Conservation (phyloP, 2,797 vertebrate genomes). For the Platyrinchus mystaceus region DNA sequence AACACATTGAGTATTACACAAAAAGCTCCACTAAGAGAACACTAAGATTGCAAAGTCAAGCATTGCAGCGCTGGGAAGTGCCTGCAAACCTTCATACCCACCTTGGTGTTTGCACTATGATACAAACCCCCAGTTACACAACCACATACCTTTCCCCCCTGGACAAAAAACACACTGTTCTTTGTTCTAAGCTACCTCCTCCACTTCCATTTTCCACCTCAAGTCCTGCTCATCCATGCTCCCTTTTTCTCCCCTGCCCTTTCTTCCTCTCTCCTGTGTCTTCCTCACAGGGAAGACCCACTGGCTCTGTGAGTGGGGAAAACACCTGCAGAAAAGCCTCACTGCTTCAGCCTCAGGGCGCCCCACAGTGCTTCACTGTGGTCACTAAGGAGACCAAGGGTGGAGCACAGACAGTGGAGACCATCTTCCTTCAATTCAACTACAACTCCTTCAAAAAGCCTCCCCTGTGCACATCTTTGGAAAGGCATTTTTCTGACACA, state of each 20-base stretch:
- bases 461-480: neutral
- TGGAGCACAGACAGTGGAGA: neutral
- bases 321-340: neutral
- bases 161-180: neutral
- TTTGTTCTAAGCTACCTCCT: slow-evolving; percentile 5
- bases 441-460: neutral
- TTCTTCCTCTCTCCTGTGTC: neutral
- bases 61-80: neutral
- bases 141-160: neutral
- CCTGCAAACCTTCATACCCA: slow-evolving; percentile 12
- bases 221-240: neutral
- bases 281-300: neutral
- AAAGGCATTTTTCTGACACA: neutral
- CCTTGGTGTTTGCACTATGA: neutral
- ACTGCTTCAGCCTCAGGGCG: neutral
- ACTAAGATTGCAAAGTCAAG: neutral
- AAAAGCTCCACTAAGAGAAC: neutral
- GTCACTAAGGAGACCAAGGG: neutral
- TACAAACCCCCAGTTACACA: slow-evolving; percentile 35
- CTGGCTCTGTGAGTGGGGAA: neutral
- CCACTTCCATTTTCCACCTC: neutral
- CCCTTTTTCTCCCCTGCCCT: neutral
- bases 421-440: neutral
- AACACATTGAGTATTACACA: neutral
- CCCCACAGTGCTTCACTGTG: neutral